Percentiles rank a stretch among this genome's conserved stretches.
Conservation (phyloP, 2,888 invertebrate genomes). For the Polydrusus cervinus region DNA sequence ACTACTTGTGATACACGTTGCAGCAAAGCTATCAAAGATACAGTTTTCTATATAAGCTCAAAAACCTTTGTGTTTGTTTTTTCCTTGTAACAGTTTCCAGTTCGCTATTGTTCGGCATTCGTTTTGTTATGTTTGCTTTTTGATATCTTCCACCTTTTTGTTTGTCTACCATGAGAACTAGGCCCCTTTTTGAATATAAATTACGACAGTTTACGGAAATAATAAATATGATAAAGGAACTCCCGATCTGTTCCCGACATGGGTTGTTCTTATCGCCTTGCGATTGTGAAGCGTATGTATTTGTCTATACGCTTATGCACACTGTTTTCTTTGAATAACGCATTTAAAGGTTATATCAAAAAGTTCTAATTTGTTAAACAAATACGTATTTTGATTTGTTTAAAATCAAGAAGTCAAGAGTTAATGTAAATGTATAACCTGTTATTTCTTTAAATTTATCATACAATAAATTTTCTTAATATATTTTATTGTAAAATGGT, state of each 20-base stretch:
- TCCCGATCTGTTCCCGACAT: background rate
- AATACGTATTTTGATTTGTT: too few species aligned
- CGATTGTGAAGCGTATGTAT: background rate
- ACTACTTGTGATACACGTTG: too few species aligned
- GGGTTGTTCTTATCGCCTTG: conserved; percentile 9
- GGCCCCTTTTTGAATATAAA: conserved; percentile 35
- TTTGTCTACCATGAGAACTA: conserved; percentile 37
- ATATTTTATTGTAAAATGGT: too few species aligned
- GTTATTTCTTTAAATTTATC: too few species aligned
- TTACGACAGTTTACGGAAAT: conserved; percentile 10
- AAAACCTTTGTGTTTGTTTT: background rate
- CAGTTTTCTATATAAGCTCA: background rate
- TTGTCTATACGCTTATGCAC: background rate
- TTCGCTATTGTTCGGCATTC: background rate
- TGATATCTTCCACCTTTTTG: conserved; percentile 15
- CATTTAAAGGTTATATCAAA: too few species aligned
- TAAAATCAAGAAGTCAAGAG: too few species aligned
- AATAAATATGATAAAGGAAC: background rate
- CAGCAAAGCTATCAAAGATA: too few species aligned
- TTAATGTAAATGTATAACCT: too few species aligned
- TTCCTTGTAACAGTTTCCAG: conserved; percentile 16
- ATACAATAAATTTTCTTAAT: too few species aligned
- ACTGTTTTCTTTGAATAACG: too few species aligned
- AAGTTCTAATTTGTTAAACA: too few species aligned
- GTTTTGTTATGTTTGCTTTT: too few species aligned